phyloP scores from a whole-genome alignment of 1,140 invertebrate genomes.

The Aphelenchoides fujianensis region DNA sequence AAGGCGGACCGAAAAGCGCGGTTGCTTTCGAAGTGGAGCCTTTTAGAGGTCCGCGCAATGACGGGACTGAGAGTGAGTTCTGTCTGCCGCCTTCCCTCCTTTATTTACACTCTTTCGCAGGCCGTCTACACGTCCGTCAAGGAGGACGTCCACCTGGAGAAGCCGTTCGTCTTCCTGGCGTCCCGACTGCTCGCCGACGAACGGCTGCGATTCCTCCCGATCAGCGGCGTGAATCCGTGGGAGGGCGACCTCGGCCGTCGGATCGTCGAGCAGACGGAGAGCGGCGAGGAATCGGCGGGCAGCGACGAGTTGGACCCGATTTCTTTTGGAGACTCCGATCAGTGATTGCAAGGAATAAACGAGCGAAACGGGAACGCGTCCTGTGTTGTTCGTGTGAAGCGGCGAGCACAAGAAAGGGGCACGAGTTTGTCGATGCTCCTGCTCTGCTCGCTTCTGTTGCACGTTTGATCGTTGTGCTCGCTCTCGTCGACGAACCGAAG shows the following conservation, averaged over 20 bases:
- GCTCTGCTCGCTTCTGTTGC: too few species aligned
- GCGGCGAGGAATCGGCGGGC: too few species aligned
- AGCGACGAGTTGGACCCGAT: too few species aligned
- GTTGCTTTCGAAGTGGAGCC: slow-evolving; percentile 98
- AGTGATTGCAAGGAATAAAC: too few species aligned
- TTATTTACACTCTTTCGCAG: slow-evolving; percentile 67
- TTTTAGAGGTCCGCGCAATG: slow-evolving; percentile 99
- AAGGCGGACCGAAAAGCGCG: slow-evolving; percentile 94
- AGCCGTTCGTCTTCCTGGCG: slow-evolving; percentile 73
- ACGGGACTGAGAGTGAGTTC: slow-evolving; percentile 92
- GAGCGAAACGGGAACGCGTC: too few species aligned
- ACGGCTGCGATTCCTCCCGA: slow-evolving; percentile 96
- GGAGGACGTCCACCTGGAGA: slow-evolving; percentile 99
- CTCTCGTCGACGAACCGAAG: too few species aligned
- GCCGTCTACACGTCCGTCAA: slow-evolving; percentile 99
- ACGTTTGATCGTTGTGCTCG: too few species aligned
- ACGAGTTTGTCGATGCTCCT: too few species aligned
- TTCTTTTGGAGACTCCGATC: too few species aligned
- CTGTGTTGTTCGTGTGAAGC: too few species aligned
- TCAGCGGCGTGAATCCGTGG: slow-evolving; percentile 93
- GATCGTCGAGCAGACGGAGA: slow-evolving; percentile 90
- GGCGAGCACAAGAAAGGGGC: too few species aligned
- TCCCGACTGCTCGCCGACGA: slow-evolving; percentile 95
- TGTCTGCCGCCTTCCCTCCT: slow-evolving; percentile 22
- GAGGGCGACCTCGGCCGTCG: slow-evolving; percentile 96